Base-by-base conservation (phyloP, 2,797 vertebrate species). In the Enteromius treurensis region DNA sequence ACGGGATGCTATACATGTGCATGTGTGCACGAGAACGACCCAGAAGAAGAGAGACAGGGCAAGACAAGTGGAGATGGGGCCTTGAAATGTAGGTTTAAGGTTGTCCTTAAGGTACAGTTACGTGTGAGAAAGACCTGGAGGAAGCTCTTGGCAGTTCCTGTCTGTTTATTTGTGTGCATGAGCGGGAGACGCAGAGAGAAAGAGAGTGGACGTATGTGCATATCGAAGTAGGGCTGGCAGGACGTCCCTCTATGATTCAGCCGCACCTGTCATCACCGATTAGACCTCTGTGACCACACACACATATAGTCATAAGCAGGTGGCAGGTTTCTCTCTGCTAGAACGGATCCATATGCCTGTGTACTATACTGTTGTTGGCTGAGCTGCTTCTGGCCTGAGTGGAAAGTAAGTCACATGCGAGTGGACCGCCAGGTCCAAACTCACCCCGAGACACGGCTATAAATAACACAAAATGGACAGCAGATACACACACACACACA, bases 251-350 rank as follows among this genome's bases (percentile, higher is more conserved):
- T 87, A 75, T 82, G 86, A 88, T 84, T 88, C 86, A 85, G 71
- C 64, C 62, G 79, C 84, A 88, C 81, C 86, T 85, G 84, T 87
- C 86, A 84, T 85, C 79, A 69, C 70, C 49, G 47, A 83, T 88
- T 85, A 87, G 84, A 88, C 86, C 86, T 83, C 84, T 84, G 83
- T 79, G 87, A 82, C 86, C 81, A 85, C 64, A 82, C 83, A 82
- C 60, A 78, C 60, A 68, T 37, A 84, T 49, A 68, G 68, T 55
- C 80, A 86, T 67, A 82, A 74, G 69, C 83, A 87, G 88, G 86
- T 85, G 86, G 86, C 83, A 79, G 85, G 81, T 80, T 82, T 85
- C 75, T 84, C 77, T 69, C 77, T 82, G 67, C 80, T 82, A 81
- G 80, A 87, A 80, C 75, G 68, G 71, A 60, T 70, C 86, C 86